These are phyloP conservation scores for Setophaga coronata DNA, from an alignment of 2,113 vertebrate species.

Conservation along the genomic window DNA sequence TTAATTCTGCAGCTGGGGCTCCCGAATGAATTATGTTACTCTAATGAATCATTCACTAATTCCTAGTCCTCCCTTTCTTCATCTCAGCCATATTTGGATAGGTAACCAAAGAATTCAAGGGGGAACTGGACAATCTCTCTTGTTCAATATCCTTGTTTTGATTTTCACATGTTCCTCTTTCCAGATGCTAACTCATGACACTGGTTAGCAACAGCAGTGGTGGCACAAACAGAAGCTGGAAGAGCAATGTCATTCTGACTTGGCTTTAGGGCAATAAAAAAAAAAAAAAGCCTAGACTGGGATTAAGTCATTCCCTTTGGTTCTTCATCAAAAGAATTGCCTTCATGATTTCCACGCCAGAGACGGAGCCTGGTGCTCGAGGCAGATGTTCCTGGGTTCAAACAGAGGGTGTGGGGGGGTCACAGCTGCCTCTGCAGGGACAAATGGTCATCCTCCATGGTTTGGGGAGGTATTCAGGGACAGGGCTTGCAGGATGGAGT, in stretches of 20 bases:
- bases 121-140: constrained; percentile 27
- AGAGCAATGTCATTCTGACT: constrained; percentile 64
- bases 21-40: constrained; percentile 6
- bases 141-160: constrained; percentile 42
- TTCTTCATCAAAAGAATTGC: background rate
- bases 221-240: constrained; percentile 47
- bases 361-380: background rate
- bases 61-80: constrained; percentile 1
- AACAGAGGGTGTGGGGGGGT: background rate
- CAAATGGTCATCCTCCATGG: background rate
- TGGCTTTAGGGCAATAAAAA: background rate
- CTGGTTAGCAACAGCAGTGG: constrained; percentile 34
- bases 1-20: constrained; percentile 41
- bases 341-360: background rate
- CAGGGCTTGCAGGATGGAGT: background rate
- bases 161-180: constrained; percentile 58
- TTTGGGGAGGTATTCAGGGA: background rate
- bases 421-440: background rate
- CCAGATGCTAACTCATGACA: constrained; percentile 53
- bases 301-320: constrained; percentile 16
- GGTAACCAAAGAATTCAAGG: background rate
- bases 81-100: background rate
- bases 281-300: background rate
- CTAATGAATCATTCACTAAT: constrained; percentile 35
- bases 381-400: background rate